A percentile compares a stretch with the other conserved stretches of the same genome.
Conservation (phyloP, 2,113 vertebrate species). For the Casuarius casuarius region DNA sequence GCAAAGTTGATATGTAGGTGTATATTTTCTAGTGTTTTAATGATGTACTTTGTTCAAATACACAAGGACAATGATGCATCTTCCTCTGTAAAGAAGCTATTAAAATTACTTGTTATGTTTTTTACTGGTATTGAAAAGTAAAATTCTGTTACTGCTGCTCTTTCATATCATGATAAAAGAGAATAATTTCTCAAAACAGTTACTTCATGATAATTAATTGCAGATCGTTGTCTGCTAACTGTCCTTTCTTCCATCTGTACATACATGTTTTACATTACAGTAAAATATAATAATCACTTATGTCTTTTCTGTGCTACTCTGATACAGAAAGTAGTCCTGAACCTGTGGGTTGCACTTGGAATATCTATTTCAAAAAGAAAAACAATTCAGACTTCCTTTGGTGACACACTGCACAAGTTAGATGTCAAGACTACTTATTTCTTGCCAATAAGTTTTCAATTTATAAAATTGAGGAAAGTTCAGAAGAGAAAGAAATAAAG, state of each 20-base stretch:
- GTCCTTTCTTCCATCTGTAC: background rate
- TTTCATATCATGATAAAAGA: background rate
- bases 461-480: slow-evolving; percentile 10
- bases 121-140: background rate
- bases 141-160: background rate
- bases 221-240: background rate
- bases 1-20: background rate
- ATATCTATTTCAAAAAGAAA: background rate
- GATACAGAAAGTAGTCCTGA: background rate
- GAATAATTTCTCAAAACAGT: background rate
- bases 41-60: background rate
- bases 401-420: background rate
- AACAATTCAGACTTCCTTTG: background rate
- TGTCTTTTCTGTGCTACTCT: background rate
- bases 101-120: background rate
- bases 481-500: background rate
- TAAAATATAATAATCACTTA: background rate
- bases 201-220: background rate
- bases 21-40: background rate
- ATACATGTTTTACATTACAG: background rate
- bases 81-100: background rate
- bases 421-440: background rate
- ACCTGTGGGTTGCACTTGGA: background rate
- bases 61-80: background rate
- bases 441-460: background rate